Evolutionary conservation across 2,888 invertebrate genomes (phyloP), one percentile per base, ranked within the genome.

Genomic region (Netelia virgata): DNA sequence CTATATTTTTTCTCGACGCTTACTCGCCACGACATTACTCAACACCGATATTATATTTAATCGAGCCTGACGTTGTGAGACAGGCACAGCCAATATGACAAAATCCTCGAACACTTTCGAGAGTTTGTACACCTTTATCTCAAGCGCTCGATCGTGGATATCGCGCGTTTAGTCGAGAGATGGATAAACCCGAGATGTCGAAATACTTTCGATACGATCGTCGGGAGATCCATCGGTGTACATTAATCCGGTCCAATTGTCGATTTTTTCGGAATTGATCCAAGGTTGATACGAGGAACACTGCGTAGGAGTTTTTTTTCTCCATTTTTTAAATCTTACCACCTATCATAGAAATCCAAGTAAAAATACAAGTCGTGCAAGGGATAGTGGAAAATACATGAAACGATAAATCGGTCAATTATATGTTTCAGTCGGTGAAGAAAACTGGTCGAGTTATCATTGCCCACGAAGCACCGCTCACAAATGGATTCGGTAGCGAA

Each of bases 381-480:
- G 6, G 36, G 5, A 36, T 6, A 5, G 6, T 36, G 36, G 36
- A 36, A 36, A 36, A 36, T 36, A 36, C 36, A 23, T 2, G 1
- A 2, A 23, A 23, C 23, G 47, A 55, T 53, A 16, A 76, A 76
- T 66, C 41, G 23, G 50, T 16, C 68, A 5, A 23, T 87, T 86
- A 82, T 87, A 79, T n/a, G n/a, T 96, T 96, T 14, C 94, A 99
- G 99, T 99, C 99, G 0, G 99, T 97, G 47, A 96, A 96, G 92
- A 99, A 99, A 94, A 99, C 99, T 0, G 99, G 99, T 0, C 96
- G 98, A 9, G 96, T 97, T 36, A 93, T 99, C 61, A 95, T 99
- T 41, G 96, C 99, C 0, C 99, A 99, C 94, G 99, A 99, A 94
- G 99, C 99, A 0, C 99, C 99, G 0, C 93, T 98, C 75, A 99